phyloP scores from a whole-genome alignment of 2,888 invertebrate genomes.

The Tachystola acroxantha region DNA sequence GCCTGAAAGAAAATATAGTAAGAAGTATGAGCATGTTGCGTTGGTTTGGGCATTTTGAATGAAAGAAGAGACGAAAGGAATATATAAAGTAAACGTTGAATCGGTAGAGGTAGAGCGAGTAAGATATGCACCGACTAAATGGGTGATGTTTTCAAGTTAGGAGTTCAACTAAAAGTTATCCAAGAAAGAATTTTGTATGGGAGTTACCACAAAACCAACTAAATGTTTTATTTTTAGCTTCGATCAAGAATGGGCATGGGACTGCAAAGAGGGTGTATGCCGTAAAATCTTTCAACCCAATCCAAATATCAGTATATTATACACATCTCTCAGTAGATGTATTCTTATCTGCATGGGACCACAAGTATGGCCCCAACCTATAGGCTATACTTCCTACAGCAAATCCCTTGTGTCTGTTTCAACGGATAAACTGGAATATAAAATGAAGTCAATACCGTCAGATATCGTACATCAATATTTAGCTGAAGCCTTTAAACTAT shows the following conservation, averaged over 20 bases:
- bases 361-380: conserved; percentile 87
- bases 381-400: conserved; percentile 80
- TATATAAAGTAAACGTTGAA: no score
- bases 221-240: neutral
- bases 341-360: conserved; percentile 83
- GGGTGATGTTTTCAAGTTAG: no score
- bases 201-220: no score
- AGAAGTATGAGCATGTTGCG: no score
- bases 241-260: conserved; percentile 24
- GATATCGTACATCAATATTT: conserved; percentile 38
- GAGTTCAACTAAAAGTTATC: no score
- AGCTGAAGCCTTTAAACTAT: conserved; percentile 66
- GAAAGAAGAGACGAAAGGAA: no score
- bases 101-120: no score
- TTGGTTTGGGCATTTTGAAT: no score
- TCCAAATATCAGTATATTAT: conserved; percentile 12
- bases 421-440: conserved; percentile 72
- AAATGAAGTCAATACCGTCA: conserved; percentile 53
- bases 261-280: conserved; percentile 42
- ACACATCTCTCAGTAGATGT: conserved; percentile 80
- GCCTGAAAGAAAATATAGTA: no score
- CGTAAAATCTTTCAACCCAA: conserved; percentile 36
- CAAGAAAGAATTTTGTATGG: no score
- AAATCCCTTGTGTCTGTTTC: conserved; percentile 76
- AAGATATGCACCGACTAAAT: no score